Evolutionary conservation across 2,888 invertebrate genomes (phyloP), one percentile per base, ranked within the genome.

Genomic region (Entomobrya proxima): DNA sequence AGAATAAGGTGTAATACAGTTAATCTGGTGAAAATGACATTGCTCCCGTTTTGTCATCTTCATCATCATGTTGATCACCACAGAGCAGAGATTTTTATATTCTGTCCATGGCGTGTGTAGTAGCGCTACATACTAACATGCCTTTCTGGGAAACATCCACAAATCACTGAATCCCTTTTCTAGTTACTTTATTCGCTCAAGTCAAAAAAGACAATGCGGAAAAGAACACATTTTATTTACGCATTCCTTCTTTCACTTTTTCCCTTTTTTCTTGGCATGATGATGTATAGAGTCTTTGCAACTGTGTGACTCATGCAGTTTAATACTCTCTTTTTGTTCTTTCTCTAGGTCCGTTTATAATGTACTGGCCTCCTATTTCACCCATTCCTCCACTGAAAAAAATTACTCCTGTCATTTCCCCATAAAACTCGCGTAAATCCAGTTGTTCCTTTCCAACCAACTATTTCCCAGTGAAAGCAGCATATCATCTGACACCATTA

Each of bases 1-100:
- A 2, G 7, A 27, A 6, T 6, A 7, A 50, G 15, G 75, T 58
- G 76, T 77, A 40, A 61, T 77, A 40, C 61, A 77, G 52, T 77
- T 77, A 77, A 77, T 77, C 61, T 58, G 35, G 76, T 58, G 76
- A 77, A 77, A 77, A 77, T 77, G 76, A 44, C 76, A 61, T 77
- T 77, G 58, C 61, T 77, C 76, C 40, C 58, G 58, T 77, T 77
- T 58, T 77, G 61, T 77, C 40, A 76, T 76, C 52, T 21, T 27
- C 6, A 5, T 15, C 21, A 6, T 76, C 75, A 76, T 74, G 32
- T 32, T 40, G 44, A 69, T 69, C 44, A 69, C 44, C 69, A 69
- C 15, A n/a, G n/a, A n/a, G n/a, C n/a, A n/a, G n/a, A n/a, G 7
- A n/a, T 24, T 27, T 15, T 72, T 30, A 15, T 18, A 4, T 27